A percentile compares a stretch with the other conserved stretches of the same genome.
These are phyloP conservation scores for Podotricha telesiphe DNA, from an alignment of 2,888 invertebrate species.

Conservation along the genomic window DNA sequence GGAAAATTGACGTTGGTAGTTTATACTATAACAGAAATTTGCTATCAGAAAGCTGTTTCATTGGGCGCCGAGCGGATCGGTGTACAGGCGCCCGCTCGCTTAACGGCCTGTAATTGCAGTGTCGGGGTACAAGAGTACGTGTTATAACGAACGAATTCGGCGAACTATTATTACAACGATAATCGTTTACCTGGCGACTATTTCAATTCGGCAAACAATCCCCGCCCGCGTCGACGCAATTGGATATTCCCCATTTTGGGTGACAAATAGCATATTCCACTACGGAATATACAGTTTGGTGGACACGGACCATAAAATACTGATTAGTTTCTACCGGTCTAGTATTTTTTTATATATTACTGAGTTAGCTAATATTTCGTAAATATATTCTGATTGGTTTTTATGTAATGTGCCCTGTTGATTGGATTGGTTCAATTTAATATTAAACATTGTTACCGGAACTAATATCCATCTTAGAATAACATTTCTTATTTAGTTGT, in stretches of 20 bases:
- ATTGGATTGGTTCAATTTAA: background rate
- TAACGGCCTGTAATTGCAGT: slow-evolving; percentile 64
- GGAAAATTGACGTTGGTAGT: slow-evolving; percentile 30
- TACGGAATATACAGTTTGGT: slow-evolving; percentile 33
- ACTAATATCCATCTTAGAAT: background rate
- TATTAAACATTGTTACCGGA: background rate
- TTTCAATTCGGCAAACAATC: slow-evolving; percentile 59
- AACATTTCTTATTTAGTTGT: background rate
- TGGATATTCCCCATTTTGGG: slow-evolving; percentile 69
- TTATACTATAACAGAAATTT: slow-evolving; percentile 32
- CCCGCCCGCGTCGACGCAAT: slow-evolving; percentile 62
- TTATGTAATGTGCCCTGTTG: background rate
- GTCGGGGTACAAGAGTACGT: slow-evolving; percentile 54
- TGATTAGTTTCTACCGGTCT: slow-evolving; percentile 18
- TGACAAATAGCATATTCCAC: slow-evolving; percentile 41
- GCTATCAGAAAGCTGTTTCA: slow-evolving; percentile 30
- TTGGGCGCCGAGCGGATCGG: slow-evolving; percentile 34
- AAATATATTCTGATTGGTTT: slow-evolving; percentile 11
- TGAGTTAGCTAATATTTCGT: background rate
- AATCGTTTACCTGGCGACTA: slow-evolving; percentile 67
- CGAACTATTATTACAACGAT: slow-evolving; percentile 64
- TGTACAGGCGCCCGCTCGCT: slow-evolving; percentile 32
- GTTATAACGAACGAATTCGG: slow-evolving; percentile 53
- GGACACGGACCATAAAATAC: slow-evolving; percentile 24
- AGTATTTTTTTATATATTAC: background rate